Percentiles rank a stretch among this genome's conserved stretches.
These are phyloP conservation scores for Cryptomyrus ogoouensis DNA, from an alignment of 2,113 vertebrate species.

Conservation along the genomic window DNA sequence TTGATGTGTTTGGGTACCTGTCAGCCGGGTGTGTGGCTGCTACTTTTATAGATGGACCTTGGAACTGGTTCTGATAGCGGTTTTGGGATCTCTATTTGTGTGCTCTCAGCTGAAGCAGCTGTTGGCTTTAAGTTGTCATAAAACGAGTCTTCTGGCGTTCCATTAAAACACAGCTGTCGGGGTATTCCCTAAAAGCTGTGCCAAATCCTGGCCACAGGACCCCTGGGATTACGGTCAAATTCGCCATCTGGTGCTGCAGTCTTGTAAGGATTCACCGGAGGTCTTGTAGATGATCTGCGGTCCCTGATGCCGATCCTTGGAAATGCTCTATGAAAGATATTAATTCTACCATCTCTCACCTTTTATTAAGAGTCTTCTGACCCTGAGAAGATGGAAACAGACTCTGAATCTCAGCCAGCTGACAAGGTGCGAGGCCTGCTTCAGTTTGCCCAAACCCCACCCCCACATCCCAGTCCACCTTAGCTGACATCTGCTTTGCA, in stretches of 20 bases:
- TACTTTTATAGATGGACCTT: neutral
- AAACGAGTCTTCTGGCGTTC: neutral
- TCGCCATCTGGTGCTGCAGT: neutral
- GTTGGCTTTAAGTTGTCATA: neutral
- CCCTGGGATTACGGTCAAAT: neutral
- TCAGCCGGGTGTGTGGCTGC: neutral
- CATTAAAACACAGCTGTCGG: neutral
- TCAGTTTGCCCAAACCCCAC: neutral
- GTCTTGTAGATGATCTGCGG: neutral
- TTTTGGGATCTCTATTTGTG: neutral
- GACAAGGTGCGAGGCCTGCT: constrained; percentile 62
- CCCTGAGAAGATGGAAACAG: constrained; percentile 72
- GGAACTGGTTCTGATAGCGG: neutral
- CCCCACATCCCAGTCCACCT: neutral
- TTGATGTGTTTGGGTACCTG: neutral
- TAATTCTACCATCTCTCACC: neutral
- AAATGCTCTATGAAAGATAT: neutral
- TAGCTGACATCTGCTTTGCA: neutral
- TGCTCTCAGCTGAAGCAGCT: neutral
- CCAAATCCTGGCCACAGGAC: neutral
- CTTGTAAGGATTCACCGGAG: neutral
- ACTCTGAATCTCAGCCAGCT: constrained; percentile 58
- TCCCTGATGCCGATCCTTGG: neutral
- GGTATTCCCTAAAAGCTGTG: neutral
- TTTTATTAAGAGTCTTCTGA: constrained; percentile 62